Base-by-base conservation (phyloP, 2,888 invertebrate genomes). In the Drosophila melanocephala region DNA sequence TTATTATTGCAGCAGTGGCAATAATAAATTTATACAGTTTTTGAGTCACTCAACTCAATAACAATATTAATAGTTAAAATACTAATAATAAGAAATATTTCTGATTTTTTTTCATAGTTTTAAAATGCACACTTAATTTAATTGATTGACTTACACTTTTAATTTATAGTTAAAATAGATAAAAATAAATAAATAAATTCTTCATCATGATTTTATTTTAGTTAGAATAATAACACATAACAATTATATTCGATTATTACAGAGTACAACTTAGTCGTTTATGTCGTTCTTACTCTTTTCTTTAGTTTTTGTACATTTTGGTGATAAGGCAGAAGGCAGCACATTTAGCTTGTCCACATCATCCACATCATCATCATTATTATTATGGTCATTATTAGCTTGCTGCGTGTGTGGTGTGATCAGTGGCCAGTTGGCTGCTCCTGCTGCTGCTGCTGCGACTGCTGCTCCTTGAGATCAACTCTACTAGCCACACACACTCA, bases 321-420 rank as follows among this genome's bases (percentile, higher is more conserved):
- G 73, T 77, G 81, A 81, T 80, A 81, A 70, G 19, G 62, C 60
- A 50, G 65, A 64, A 52, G 65, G 50, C 66, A 64, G 57, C 64
- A 30, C 64, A 63, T 66, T 74, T 60, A 58, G 62, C 68, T 53
- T 7, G 39, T 47, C 44, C 60, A 59, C 63, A 61, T 56, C 60
- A 70, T 37, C 69, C 60, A 33, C 62, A 63, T 62, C 72, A 67
- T 61, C 61, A 68, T 71, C 62, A 68, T 74, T 59, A 72, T 56
- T 58, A 47, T 75, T 62, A 67, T 77, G 77, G 53, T 80, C 78
- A 73, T 80, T 58, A 79, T 77, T 69, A 64, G 77, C 68, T 65
- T 64, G 74, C 82, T 80, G 79, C 88, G 88, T 87, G 87, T 90
- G 87, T 88, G 87, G 87, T 87, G 87, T 87, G 80, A 75, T 81